Evolutionary conservation across 53 echinoderm and acorn worm species (phyloP).

Genomic region (Echinarachnius parma): DNA sequence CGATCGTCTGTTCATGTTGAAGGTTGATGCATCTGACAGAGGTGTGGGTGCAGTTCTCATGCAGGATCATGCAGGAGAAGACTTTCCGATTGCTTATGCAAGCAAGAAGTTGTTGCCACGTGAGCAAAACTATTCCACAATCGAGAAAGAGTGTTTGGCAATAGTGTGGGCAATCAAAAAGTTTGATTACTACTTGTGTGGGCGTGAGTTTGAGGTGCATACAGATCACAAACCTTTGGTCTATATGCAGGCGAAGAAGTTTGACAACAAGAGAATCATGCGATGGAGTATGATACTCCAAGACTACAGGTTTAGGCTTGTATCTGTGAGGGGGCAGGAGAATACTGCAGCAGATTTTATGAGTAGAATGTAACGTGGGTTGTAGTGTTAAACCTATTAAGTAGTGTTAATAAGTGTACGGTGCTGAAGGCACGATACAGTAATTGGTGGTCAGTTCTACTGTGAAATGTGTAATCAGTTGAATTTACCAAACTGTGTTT

Average conservation of each 20-base stretch:
- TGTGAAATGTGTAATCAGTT: too few relatives aligned
- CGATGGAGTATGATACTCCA: slow-evolving; percentile 25
- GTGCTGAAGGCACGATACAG: too few relatives aligned
- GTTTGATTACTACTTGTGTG: slow-evolving; percentile 26
- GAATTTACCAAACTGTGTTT: too few relatives aligned
- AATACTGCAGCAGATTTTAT: slow-evolving; percentile 11
- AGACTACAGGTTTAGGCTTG: slow-evolving; percentile 21
- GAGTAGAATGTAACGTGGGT: slow-evolving; percentile 22
- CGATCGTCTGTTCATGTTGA: slow-evolving; percentile 10
- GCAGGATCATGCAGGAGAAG: slow-evolving; percentile 16
- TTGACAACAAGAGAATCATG: slow-evolving; percentile 14
- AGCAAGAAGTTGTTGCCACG: slow-evolving; percentile 24
- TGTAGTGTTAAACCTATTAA: too few relatives aligned
- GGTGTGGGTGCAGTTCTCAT: slow-evolving; percentile 38
- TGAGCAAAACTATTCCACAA: slow-evolving; percentile 9
- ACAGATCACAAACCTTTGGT: slow-evolving; percentile 16
- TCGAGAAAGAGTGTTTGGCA: slow-evolving; percentile 19
- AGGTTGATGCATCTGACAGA: slow-evolving; percentile 26
- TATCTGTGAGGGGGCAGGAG: slow-evolving; percentile 4
- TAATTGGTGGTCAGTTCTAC: too few relatives aligned
- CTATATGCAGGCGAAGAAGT: slow-evolving; percentile 11
- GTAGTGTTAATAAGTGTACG: too few relatives aligned
- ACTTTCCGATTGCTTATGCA: slow-evolving; percentile 41
- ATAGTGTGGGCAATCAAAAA: slow-evolving; percentile 17
- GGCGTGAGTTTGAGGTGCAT: slow-evolving; percentile 7